Evolutionary conservation across 2,888 invertebrate genomes (phyloP).

Genomic region (Euzetes globulus): DNA sequence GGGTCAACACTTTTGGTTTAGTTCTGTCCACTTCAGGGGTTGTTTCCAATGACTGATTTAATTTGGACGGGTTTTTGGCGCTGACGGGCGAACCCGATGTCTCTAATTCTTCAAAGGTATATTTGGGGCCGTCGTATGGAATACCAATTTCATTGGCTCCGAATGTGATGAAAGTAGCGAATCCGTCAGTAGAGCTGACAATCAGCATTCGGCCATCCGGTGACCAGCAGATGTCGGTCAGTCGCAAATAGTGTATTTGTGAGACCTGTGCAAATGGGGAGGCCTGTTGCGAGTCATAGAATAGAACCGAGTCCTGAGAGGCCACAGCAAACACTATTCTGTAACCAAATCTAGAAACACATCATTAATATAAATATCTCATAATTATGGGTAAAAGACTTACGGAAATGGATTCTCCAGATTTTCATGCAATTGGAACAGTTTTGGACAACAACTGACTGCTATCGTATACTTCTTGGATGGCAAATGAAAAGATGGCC

Average conservation of each 20-base stretch:
- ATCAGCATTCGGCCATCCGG: conserved; percentile 65
- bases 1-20: background rate
- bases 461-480: conserved; percentile 74
- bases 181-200: conserved; percentile 81
- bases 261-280: conserved; percentile 70
- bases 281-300: conserved; percentile 79
- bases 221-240: conserved; percentile 84
- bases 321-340: conserved; percentile 85
- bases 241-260: conserved; percentile 78
- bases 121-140: conserved; percentile 48
- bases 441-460: conserved; percentile 68
- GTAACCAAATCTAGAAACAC: conserved; percentile 52
- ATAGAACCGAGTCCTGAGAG: conserved; percentile 69
- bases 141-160: conserved; percentile 61
- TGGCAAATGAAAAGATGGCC: conserved; percentile 70
- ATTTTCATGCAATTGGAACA: conserved; percentile 56
- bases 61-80: background rate
- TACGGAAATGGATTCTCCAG: conserved; percentile 40
- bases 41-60: background rate
- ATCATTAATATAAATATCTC: background rate
- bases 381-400: conserved; percentile 33
- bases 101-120: conserved; percentile 31
- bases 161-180: conserved; percentile 75
- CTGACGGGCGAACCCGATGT: conserved; percentile 16
- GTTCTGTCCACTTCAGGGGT: conserved; percentile 15